These are phyloP conservation scores for Candidula unifasciata DNA, from an alignment of 2,888 invertebrate species.

Conservation along the genomic window DNA sequence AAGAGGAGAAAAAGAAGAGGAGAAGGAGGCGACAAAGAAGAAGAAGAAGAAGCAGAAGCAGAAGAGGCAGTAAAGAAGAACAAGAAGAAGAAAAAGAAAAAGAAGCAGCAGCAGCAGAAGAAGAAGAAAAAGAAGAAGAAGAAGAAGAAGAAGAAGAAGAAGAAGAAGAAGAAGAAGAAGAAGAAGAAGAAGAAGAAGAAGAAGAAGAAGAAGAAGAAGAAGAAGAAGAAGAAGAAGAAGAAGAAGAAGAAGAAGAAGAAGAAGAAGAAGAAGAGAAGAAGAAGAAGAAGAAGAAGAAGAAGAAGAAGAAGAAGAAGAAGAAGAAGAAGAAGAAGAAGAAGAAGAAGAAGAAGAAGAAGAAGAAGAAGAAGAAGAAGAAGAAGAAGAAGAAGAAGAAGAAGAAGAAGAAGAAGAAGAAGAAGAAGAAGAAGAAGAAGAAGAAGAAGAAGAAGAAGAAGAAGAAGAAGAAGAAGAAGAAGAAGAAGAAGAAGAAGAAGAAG, in stretches of 20 bases:
- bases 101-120: not conserved
- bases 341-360: not conserved
- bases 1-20: too few relatives aligned
- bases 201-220: not conserved
- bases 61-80: too few relatives aligned
- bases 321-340: not conserved
- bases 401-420: not conserved
- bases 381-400: not conserved
- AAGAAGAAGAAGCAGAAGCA: too few relatives aligned
- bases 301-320: not conserved
- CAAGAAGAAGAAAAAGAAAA: too few relatives aligned
- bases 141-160: not conserved
- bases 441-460: not conserved
- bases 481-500: constrained; percentile 3
- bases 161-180: constrained; percentile 8
- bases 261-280: not conserved
- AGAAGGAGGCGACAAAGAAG: too few relatives aligned
- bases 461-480: constrained; percentile 8
- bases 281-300: not conserved
- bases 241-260: not conserved
- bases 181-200: constrained; percentile 8
- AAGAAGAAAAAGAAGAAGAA: not conserved
- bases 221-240: not conserved
- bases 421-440: not conserved
- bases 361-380: not conserved